These are phyloP conservation scores for Microcebus griseorufus DNA, from an alignment of 2,113 vertebrate genomes.

Conservation along the genomic window DNA sequence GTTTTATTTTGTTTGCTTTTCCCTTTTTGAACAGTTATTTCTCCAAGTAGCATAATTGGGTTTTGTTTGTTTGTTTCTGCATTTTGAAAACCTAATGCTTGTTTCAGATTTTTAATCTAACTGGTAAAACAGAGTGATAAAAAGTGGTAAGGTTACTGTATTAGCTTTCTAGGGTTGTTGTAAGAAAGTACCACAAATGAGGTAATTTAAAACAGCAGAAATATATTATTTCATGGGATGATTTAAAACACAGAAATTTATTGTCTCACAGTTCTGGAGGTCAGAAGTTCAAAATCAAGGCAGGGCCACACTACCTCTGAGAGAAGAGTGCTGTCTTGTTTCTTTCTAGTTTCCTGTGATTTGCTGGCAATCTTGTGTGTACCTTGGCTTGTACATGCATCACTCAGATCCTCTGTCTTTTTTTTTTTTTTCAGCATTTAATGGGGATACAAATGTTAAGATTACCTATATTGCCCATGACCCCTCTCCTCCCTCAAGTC, in stretches of 20 bases:
- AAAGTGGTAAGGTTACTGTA: not conserved
- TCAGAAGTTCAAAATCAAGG: not conserved
- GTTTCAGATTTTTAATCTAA: not conserved
- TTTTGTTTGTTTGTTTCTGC: not conserved
- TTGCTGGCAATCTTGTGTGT: not conserved
- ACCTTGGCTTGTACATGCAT: not conserved
- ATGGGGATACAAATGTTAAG: too few relatives aligned
- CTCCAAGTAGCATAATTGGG: not conserved
- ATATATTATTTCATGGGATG: not conserved
- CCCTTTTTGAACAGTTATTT: not conserved
- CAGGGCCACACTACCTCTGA: not conserved
- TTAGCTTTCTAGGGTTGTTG: not conserved
- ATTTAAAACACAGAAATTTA: not conserved
- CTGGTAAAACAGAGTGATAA: not conserved
- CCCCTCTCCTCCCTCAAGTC: too few relatives aligned
- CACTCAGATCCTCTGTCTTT: not conserved
- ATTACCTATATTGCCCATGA: too few relatives aligned
- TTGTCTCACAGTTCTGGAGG: not conserved
- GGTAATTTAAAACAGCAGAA: not conserved
- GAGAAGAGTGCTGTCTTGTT: not conserved
- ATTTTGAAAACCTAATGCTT: not conserved
- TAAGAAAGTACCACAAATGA: not conserved
- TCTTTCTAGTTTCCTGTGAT: not conserved
- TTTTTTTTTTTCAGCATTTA: too few relatives aligned
- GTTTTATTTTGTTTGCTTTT: slow-evolving; percentile 22